phyloP scores from a whole-genome alignment of 2,888 invertebrate species.

The Acronicta psi region DNA sequence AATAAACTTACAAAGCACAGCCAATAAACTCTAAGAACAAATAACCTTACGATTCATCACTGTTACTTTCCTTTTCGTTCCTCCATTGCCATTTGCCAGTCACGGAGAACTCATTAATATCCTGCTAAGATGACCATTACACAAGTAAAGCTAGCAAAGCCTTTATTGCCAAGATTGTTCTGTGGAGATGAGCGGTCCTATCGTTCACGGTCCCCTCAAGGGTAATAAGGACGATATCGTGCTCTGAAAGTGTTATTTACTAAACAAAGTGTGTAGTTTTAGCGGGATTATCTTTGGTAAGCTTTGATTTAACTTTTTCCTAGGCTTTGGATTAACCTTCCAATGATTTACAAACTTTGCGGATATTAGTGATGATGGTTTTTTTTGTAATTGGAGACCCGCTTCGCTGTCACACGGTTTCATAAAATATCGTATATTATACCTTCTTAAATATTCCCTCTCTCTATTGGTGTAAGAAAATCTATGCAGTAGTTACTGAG shows the following conservation, averaged over 20 bases:
- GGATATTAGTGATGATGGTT: no score
- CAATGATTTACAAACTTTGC: background rate
- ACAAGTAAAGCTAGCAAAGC: slow-evolving; percentile 62
- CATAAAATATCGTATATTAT: no score
- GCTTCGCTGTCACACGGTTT: no score
- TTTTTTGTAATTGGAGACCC: no score
- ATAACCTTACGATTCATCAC: slow-evolving; percentile 33
- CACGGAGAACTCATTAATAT: slow-evolving; percentile 71
- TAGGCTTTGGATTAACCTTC: no score
- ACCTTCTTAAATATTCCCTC: no score
- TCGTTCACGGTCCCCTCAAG: slow-evolving; percentile 57
- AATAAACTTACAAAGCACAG: background rate
- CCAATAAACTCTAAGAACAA: slow-evolving; percentile 14
- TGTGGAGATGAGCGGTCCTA: slow-evolving; percentile 60
- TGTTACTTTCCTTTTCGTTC: slow-evolving; percentile 22
- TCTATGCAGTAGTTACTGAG: no score
- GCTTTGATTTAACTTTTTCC: slow-evolving; percentile 4
- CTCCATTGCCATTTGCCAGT: slow-evolving; percentile 55
- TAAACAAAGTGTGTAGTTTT: slow-evolving; percentile 23
- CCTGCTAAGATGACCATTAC: slow-evolving; percentile 63
- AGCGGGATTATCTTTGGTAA: slow-evolving; percentile 1
- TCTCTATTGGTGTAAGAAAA: no score
- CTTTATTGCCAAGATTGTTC: slow-evolving; percentile 63
- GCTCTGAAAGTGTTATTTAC: slow-evolving; percentile 44
- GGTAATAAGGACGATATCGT: slow-evolving; percentile 55